Conservation (phyloP, 2,113 vertebrate genomes). For the Callaeas wilsoni region DNA sequence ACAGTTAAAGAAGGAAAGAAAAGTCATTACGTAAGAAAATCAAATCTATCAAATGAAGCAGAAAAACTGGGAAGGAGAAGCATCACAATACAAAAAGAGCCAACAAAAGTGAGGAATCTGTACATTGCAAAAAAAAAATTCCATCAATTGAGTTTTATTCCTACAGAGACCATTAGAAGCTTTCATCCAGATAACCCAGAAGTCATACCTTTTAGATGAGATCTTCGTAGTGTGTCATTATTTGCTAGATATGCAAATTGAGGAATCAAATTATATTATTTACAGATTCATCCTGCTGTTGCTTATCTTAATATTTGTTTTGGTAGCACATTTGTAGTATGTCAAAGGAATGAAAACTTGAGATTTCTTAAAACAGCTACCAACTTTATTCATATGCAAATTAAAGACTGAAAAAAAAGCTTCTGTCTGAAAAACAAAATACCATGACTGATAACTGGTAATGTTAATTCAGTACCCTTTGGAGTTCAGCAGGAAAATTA, state of each 20-base stretch:
- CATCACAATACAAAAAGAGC: not conserved
- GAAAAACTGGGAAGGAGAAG: not conserved
- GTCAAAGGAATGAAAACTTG: not conserved
- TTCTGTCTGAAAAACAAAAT: not conserved
- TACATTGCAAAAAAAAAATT: not conserved
- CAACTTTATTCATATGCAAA: not conserved
- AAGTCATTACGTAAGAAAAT: not conserved
- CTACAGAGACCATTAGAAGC: not conserved
- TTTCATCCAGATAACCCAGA: not conserved
- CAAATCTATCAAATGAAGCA: not conserved
- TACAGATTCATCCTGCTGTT: not conserved
- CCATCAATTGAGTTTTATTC: not conserved
- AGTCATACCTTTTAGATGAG: not conserved
- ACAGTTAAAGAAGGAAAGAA: not conserved
- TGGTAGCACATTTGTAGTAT: not conserved
- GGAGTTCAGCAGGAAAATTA: not conserved
- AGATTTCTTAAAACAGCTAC: not conserved
- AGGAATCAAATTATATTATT: not conserved
- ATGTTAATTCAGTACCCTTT: not conserved
- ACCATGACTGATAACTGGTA: not conserved
- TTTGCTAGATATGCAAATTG: not conserved
- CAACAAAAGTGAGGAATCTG: not conserved
- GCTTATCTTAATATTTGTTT: not conserved
- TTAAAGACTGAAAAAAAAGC: not conserved
- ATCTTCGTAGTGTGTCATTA: not conserved